A percentile compares a stretch with the other conserved stretches of the same genome.
Conservation (phyloP, 2,113 vertebrate genomes). For the Holacanthus passer region DNA sequence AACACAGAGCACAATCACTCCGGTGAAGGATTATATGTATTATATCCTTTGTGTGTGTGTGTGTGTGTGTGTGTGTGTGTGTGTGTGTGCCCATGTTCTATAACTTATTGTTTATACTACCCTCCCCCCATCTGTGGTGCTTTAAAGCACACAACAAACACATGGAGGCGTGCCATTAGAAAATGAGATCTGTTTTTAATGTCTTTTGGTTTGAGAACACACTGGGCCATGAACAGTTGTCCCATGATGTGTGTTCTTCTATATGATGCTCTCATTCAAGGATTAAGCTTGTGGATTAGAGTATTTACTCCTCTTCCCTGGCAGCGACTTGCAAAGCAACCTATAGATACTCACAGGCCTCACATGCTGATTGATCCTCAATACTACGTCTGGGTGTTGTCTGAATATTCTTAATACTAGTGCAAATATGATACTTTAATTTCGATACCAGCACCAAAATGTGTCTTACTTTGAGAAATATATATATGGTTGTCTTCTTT, state of each 20-base stretch:
- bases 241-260: conserved; percentile 35
- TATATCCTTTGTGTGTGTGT: conserved; percentile 35
- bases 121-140: conserved; percentile 9
- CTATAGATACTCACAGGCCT: conserved; percentile 3
- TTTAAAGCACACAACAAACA: conserved; percentile 35
- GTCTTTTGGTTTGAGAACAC: conserved; percentile 8
- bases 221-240: background rate
- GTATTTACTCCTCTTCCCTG: background rate
- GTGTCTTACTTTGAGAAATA: background rate
- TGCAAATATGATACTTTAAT: background rate
- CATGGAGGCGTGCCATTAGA: conserved; percentile 36
- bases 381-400: background rate
- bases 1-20: conserved; percentile 53
- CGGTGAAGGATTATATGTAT: conserved; percentile 52
- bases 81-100: conserved; percentile 6
- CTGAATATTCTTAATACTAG: background rate
- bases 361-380: background rate
- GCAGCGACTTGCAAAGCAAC: background rate
- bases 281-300: conserved; percentile 58
- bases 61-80: conserved; percentile 13
- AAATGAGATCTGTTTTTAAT: conserved; percentile 33
- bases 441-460: background rate
- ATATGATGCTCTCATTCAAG: conserved; percentile 47
- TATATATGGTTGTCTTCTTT: too few species aligned
- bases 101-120: conserved; percentile 44